phyloP scores from a whole-genome alignment of 2,888 invertebrate species.

The Iselma pallidipennis region DNA sequence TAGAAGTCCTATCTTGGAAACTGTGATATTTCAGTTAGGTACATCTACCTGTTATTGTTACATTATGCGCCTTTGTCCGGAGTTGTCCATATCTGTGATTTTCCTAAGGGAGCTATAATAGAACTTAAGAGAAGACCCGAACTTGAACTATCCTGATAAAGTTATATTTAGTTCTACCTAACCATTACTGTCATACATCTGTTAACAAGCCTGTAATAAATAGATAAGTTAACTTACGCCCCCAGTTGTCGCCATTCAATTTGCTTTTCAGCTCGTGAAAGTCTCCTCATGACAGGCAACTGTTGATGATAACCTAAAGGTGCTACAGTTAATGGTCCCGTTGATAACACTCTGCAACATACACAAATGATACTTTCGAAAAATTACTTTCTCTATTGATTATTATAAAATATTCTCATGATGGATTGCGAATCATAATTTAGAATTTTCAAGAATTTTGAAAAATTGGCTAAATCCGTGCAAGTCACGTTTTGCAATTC shows the following conservation, averaged over 20 bases:
- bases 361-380: neutral
- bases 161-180: neutral
- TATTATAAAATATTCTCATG: neutral
- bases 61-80: too few species aligned
- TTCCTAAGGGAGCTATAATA: too few species aligned
- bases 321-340: conserved; percentile 62
- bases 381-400: conserved; percentile 6
- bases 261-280: conserved; percentile 61
- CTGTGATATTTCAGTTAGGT: too few species aligned
- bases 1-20: too few species aligned
- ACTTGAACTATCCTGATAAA: too few species aligned
- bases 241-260: conserved; percentile 68
- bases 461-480: neutral
- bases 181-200: neutral
- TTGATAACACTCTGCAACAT: conserved; percentile 42
- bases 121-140: too few species aligned
- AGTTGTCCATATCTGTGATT: too few species aligned
- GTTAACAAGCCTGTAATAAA: neutral
- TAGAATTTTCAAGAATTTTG: neutral
- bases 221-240: conserved; percentile 62
- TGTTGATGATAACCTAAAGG: conserved; percentile 61
- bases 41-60: too few species aligned
- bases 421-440: neutral
- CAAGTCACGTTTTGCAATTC: neutral
- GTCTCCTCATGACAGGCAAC: conserved; percentile 62